These are phyloP conservation scores for Scophthalmus maximus DNA, from an alignment of 2,113 vertebrate species.

Conservation along the genomic window DNA sequence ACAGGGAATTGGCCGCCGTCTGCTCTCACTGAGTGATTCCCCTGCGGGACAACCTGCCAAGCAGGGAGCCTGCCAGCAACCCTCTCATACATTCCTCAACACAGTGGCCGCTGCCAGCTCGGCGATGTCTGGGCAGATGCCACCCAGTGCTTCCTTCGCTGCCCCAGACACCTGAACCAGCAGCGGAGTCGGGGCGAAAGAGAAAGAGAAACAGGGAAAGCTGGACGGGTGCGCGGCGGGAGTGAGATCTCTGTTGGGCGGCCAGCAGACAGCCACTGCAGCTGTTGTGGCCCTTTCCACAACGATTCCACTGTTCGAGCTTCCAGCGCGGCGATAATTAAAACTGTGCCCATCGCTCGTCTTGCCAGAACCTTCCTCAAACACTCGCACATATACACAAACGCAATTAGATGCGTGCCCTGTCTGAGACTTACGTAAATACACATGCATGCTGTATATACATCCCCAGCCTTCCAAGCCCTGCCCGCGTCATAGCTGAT, in stretches of 20 bases:
- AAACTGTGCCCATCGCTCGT: slow-evolving; percentile 59
- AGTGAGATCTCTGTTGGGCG: slow-evolving; percentile 53
- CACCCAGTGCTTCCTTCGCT: slow-evolving; percentile 69
- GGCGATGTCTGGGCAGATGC: slow-evolving; percentile 60
- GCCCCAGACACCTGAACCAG: slow-evolving; percentile 77
- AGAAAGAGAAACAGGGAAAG: slow-evolving; percentile 23
- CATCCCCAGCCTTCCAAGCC: neutral
- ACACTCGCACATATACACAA: slow-evolving; percentile 21
- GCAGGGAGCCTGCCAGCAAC: slow-evolving; percentile 43
- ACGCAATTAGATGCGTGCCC: too few relatives aligned
- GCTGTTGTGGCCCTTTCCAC: slow-evolving; percentile 73
- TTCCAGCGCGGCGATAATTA: slow-evolving; percentile 70
- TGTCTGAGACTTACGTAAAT: too few relatives aligned
- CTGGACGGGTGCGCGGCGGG: slow-evolving; percentile 16
- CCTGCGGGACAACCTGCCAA: slow-evolving; percentile 61
- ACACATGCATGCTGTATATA: neutral
- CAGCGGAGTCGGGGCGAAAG: slow-evolving; percentile 30
- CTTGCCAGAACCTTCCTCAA: slow-evolving; percentile 54
- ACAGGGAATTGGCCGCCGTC: slow-evolving; percentile 65
- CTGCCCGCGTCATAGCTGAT: slow-evolving; percentile 22
- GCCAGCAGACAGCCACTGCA: slow-evolving; percentile 61
- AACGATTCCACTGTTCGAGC: slow-evolving; percentile 73
- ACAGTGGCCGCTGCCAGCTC: slow-evolving; percentile 48
- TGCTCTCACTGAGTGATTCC: slow-evolving; percentile 70
- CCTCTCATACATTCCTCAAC: slow-evolving; percentile 70